Evolutionary conservation across 53 echinoderm and acorn worm species (phyloP).

Genomic region (Astropecten irregularis): DNA sequence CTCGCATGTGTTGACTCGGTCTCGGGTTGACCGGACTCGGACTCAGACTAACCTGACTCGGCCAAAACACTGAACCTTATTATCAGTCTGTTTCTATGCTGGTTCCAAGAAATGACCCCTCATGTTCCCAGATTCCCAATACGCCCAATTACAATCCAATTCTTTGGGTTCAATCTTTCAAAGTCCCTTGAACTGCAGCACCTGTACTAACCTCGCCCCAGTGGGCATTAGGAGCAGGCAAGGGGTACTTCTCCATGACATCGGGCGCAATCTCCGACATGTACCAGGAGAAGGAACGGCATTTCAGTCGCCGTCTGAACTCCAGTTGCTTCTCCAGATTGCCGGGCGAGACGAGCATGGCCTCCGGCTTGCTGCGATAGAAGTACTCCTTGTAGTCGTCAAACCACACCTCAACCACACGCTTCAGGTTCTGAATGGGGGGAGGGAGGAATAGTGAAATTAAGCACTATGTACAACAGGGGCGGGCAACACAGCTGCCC

Average conservation of each 20-base stretch:
- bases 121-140: no score
- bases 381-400: constrained; percentile 98
- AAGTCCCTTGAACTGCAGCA: no score
- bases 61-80: no score
- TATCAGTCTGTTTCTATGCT: no score
- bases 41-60: no score
- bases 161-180: no score
- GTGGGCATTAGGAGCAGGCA: constrained; percentile 74
- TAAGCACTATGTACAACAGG: not conserved
- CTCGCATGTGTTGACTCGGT: no score
- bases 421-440: constrained; percentile 73
- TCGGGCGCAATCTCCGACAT: constrained; percentile 97
- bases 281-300: constrained; percentile 84
- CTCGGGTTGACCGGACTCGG: no score
- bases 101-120: no score
- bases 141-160: no score
- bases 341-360: constrained; percentile 73
- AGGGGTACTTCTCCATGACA: constrained; percentile 76
- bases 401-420: constrained; percentile 98
- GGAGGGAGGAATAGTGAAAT: not conserved
- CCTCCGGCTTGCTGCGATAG: constrained; percentile 97
- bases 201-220: constrained; percentile 90
- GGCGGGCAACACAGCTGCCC: no score
- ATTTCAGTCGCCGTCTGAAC: constrained; percentile 72
- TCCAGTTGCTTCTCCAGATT: constrained; percentile 80